These are phyloP conservation scores for Hyposoter didymator DNA, from an alignment of 2,888 invertebrate species.

Conservation along the genomic window DNA sequence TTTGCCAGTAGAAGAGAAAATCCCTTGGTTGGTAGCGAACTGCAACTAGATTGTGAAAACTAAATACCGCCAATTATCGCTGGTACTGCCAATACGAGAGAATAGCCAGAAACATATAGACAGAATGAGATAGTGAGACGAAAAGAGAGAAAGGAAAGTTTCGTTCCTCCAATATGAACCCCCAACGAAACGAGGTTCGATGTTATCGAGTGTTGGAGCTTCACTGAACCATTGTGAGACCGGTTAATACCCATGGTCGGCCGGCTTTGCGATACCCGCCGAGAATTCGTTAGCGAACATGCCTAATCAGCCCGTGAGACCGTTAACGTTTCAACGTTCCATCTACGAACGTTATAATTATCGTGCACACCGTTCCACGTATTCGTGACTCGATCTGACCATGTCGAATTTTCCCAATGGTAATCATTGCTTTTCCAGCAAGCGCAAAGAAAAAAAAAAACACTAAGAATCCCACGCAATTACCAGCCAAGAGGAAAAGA, in stretches of 20 bases:
- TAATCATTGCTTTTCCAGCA: slow-evolving; percentile 1
- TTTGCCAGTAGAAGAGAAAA: slow-evolving; percentile 41
- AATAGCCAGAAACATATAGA: slow-evolving; percentile 30
- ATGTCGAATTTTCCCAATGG: slow-evolving; percentile 23
- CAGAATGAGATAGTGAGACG: slow-evolving; percentile 30
- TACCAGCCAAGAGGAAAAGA: neutral
- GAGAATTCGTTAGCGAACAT: slow-evolving; percentile 59
- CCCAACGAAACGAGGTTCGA: slow-evolving; percentile 26
- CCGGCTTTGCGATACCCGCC: slow-evolving; percentile 10
- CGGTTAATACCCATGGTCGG: slow-evolving; percentile 53
- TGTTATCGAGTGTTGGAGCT: slow-evolving; percentile 52
- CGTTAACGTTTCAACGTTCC: slow-evolving; percentile 58
- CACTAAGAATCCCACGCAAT: slow-evolving; percentile 10
- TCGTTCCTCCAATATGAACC: slow-evolving; percentile 52
- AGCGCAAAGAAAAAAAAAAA: neutral
- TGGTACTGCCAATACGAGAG: slow-evolving; percentile 50
- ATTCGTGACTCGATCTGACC: slow-evolving; percentile 24
- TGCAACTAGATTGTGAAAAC: slow-evolving; percentile 72
- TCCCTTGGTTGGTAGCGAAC: slow-evolving; percentile 48
- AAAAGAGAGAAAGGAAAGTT: slow-evolving; percentile 44
- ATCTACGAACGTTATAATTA: slow-evolving; percentile 55
- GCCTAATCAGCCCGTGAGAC: slow-evolving; percentile 59
- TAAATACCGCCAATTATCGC: slow-evolving; percentile 75
- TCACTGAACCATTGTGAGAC: slow-evolving; percentile 16
- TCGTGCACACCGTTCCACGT: slow-evolving; percentile 39